Conservation (phyloP, 2,113 vertebrate genomes). For the Glaucomys volans region DNA sequence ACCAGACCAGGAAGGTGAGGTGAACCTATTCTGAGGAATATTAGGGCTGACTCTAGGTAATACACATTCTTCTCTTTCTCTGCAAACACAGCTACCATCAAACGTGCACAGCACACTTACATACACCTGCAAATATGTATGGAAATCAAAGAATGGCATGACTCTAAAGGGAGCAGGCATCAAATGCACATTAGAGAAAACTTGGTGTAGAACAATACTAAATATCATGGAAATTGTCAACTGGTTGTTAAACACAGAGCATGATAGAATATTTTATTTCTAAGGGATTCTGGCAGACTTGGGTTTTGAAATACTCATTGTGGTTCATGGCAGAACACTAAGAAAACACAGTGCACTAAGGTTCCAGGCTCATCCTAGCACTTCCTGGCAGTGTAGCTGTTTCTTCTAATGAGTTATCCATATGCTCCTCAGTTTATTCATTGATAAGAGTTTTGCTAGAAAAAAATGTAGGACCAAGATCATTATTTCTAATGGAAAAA, state of each 20-base stretch:
- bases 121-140: background rate
- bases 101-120: background rate
- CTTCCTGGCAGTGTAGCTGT: background rate
- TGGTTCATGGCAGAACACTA: background rate
- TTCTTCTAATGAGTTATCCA: background rate
- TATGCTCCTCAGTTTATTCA: background rate
- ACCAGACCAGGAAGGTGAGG: background rate
- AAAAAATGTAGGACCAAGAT: background rate
- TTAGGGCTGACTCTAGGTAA: background rate
- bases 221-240: background rate
- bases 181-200: background rate
- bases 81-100: background rate
- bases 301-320: background rate
- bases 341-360: background rate
- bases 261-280: background rate
- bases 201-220: background rate
- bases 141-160: background rate
- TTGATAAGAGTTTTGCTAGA: background rate
- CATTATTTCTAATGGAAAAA: conserved; percentile 19
- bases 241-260: background rate
- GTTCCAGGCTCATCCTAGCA: rapidly evolving
- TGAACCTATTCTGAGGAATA: background rate
- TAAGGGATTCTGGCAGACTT: background rate
- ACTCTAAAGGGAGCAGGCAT: background rate
- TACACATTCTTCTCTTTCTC: background rate